Evolutionary conservation across 2,797 vertebrate species (phyloP), one percentile per base, ranked within the genome.

Genomic region (Hypotaenidia okinawae): DNA sequence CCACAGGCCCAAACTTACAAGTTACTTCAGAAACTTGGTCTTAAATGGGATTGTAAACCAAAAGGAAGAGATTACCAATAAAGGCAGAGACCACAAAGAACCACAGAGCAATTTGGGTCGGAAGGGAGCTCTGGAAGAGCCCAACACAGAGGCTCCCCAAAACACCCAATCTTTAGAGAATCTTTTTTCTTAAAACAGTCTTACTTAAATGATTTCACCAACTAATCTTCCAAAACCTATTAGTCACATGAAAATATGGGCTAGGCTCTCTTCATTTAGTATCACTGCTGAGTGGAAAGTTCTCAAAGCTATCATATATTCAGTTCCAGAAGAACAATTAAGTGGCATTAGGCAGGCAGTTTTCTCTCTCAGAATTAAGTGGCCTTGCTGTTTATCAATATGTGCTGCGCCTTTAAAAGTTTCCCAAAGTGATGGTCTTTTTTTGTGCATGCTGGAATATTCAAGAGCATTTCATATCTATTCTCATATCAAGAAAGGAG

Each of bases 401-500:
- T 49, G 61, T 55, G 45, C 58, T 94, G 73, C 4, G 6, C 75
- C 95, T 90, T 95, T 92, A 92, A 72, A 94, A 95, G 70, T 94
- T 94, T 95, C 88, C 90, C 93, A 93, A 91, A 95, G 86, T 30
- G n/a, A 84, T 23, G 22, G 67, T 39, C 69, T 76, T 69, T 67
- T 91, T 94, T 59, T 77, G 52, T 77, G 64, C 33, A 2, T 69
- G 80, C 91, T 89, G 91, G 97, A 96, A 97, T 92, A 96, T 92
- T 97, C 94, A 96, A 94, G 90, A 97, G 96, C 90, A 95, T 96
- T 95, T 96, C 93, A 94, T 94, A 97, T 96, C 49, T 69, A 94
- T 95, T 97, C 96, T 98, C 97, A 96, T 94, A 97, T 96, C 96
- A 97, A 97, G 97, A 97, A 97, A 97, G 96, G 95, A 96, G 78